phyloP scores from a whole-genome alignment of 2,888 invertebrate genomes.

The Pharmacophagus antenor region DNA sequence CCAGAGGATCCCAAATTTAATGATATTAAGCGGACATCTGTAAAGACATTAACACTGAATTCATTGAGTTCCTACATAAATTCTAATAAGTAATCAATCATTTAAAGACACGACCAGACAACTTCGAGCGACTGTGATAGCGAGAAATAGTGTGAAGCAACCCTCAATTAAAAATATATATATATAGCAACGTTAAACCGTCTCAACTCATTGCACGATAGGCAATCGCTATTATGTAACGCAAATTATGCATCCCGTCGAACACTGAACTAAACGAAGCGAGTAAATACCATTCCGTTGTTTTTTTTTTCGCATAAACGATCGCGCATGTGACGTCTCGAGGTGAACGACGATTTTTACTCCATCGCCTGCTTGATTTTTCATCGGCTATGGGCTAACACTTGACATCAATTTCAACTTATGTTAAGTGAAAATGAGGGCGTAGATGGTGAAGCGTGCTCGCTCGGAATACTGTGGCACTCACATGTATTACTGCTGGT shows the following conservation, averaged over 20 bases:
- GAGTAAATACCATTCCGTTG: conserved; percentile 8
- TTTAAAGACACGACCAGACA: too few species aligned
- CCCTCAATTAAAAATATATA: background rate
- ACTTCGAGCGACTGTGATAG: background rate
- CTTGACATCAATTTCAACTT: too few species aligned
- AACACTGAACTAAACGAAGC: conserved; percentile 1
- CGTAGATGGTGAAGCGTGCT: too few species aligned
- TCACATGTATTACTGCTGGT: too few species aligned
- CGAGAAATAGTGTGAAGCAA: conserved; percentile 5
- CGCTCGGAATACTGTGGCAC: too few species aligned
- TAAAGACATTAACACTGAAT: too few species aligned
- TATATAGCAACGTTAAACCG: conserved; percentile 2
- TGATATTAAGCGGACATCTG: too few species aligned
- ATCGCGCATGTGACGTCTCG: background rate
- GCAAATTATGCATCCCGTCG: conserved; percentile 4
- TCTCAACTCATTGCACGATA: conserved; percentile 3
- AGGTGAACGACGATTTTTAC: background rate
- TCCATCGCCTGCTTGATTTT: background rate
- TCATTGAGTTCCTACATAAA: too few species aligned
- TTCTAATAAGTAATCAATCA: too few species aligned
- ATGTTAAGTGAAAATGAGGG: too few species aligned
- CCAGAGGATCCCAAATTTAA: too few species aligned
- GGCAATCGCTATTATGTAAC: conserved; percentile 5
- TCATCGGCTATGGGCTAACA: too few species aligned
- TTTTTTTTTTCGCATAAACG: background rate